Percentiles rank a stretch among this genome's conserved stretches.
Conservation (phyloP, 2,797 vertebrate genomes). For the Enteromius treurensis region DNA sequence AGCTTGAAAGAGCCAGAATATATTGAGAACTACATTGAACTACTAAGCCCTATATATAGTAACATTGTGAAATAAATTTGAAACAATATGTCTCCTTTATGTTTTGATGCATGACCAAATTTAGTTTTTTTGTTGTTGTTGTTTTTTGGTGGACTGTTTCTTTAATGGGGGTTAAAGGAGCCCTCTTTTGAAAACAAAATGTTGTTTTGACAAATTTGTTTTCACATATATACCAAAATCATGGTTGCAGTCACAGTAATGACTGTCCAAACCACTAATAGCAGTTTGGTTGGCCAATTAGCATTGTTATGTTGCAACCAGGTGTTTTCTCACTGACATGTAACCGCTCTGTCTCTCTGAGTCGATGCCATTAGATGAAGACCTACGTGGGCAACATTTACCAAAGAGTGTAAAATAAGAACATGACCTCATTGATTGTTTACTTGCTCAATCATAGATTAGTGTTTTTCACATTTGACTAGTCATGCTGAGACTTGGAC, state of each 20-base stretch:
- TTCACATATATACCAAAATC: not conserved
- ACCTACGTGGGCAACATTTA: not conserved
- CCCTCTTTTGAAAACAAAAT: not conserved
- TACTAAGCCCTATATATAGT: not conserved
- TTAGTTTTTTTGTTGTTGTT: not conserved
- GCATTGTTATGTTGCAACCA: conserved; percentile 43
- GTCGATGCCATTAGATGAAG: conserved; percentile 8
- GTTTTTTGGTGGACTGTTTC: not conserved
- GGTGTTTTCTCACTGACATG: conserved; percentile 25
- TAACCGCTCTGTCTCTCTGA: conserved; percentile 14
- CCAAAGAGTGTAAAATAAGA: conserved; percentile 6
- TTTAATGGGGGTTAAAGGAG: not conserved
- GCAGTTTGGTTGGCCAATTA: conserved; percentile 48
- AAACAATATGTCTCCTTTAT: not conserved
- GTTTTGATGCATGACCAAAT: not conserved
- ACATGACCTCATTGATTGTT: conserved; percentile 42
- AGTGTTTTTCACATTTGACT: conserved; percentile 71
- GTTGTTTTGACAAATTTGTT: conserved; percentile 39
- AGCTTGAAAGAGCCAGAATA: no score
- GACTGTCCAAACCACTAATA: conserved; percentile 56
- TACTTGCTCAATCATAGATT: conserved; percentile 69
- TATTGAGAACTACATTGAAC: no score
- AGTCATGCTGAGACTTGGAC: conserved; percentile 70
- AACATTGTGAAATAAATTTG: not conserved
- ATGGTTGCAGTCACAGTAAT: conserved; percentile 33